A percentile compares a stretch with the other conserved stretches of the same genome.
Conservation (phyloP, 2,113 vertebrate species). For the Grammomys dolichurus region DNA sequence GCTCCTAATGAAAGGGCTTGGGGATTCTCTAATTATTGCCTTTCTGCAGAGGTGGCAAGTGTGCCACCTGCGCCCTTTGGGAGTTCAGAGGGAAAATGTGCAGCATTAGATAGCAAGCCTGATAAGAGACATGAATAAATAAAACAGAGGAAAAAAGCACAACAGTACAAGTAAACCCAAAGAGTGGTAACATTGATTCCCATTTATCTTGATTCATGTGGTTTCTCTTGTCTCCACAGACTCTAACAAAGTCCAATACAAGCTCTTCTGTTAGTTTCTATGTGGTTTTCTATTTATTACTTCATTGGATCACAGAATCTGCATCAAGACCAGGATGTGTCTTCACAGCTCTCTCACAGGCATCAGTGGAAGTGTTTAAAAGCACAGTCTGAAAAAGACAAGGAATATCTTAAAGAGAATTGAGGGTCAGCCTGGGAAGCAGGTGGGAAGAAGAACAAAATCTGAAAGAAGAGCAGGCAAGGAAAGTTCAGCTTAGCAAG, state of each 20-base stretch:
- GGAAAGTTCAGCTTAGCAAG: neutral
- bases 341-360: neutral
- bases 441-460: neutral
- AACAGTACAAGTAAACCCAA: neutral
- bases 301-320: neutral
- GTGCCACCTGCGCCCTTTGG: neutral
- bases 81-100: neutral
- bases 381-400: neutral
- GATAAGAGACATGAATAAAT: constrained; percentile 11
- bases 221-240: neutral
- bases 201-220: neutral
- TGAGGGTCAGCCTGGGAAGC: neutral
- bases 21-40: constrained; percentile 65
- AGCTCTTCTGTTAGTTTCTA: neutral
- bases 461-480: neutral
- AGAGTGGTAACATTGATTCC: neutral
- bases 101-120: neutral
- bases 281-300: neutral
- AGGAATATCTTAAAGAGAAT: neutral
- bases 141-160: neutral
- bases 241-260: neutral
- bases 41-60: constrained; percentile 43
- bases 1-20: constrained; percentile 61
- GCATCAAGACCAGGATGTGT: neutral
- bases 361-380: neutral